Percentiles rank a stretch among this genome's conserved stretches.
Evolutionary conservation across 1,140 invertebrate species (phyloP).

Genomic region (Drosophila arizonae): DNA sequence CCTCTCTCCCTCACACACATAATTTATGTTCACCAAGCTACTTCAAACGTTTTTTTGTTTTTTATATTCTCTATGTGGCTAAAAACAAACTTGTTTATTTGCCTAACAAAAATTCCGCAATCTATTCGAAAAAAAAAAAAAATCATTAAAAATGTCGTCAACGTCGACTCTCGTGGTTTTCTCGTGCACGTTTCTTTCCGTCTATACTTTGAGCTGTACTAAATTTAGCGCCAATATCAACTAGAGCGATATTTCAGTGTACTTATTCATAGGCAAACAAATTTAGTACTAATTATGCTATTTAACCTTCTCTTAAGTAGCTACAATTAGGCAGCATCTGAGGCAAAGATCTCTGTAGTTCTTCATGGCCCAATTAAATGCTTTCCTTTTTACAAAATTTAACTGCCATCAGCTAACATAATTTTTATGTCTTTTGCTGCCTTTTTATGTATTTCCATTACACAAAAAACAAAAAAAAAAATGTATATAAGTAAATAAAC

Average conservation of each 20-base stretch:
- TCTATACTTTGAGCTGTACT: not conserved
- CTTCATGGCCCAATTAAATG: not conserved
- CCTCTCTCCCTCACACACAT: slow-evolving; percentile 5
- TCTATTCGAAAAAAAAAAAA: slow-evolving; percentile 9
- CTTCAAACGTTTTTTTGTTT: slow-evolving; percentile 45
- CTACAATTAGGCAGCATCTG: not conserved
- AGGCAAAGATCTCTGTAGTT: not conserved
- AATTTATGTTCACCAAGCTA: slow-evolving; percentile 40
- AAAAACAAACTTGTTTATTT: slow-evolving; percentile 58
- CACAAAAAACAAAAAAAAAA: not conserved
- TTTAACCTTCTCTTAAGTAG: slow-evolving; percentile 3
- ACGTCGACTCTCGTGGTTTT: slow-evolving; percentile 58
- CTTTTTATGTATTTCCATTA: slow-evolving; percentile 7
- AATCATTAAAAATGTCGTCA: slow-evolving; percentile 26
- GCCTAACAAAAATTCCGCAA: slow-evolving; percentile 58
- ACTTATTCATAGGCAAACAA: not conserved
- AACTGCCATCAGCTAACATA: not conserved
- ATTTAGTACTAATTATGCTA: not conserved
- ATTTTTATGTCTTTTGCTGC: not conserved
- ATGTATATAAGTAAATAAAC: slow-evolving; percentile 25
- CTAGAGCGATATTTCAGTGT: not conserved
- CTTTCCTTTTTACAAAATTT: not conserved
- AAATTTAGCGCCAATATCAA: slow-evolving; percentile 23
- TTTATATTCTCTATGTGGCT: slow-evolving; percentile 38
- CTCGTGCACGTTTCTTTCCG: slow-evolving; percentile 64